Base-by-base conservation (phyloP, 2,113 vertebrate species). In the Hystrix brachyura region DNA sequence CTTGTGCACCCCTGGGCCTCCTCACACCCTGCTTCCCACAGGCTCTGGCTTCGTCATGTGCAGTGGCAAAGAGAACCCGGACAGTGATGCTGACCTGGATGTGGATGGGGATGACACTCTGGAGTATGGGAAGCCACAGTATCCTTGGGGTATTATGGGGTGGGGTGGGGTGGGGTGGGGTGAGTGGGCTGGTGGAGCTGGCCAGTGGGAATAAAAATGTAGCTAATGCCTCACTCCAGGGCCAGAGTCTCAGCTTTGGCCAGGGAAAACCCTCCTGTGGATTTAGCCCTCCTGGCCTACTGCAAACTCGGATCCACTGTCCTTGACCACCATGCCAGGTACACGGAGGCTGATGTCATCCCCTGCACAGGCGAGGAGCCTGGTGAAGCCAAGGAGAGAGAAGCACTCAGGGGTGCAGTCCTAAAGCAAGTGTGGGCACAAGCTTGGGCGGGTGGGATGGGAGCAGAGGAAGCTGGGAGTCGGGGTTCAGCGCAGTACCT, bases 61-160 rank as follows among this genome's bases (percentile, higher is more conserved):
- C 98, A 99, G 99, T 0, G 99, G 99, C 92, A 99, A 99, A 97
- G 99, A 99, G 98, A 99, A 99, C 81, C 99, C 99, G 0, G 99
- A 99, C 98, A 99, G 99, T 1, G 99, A 99, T 0, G 99, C 99
- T 0, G 99, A 99, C 98, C 98, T 99, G 64, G 99, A 99, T 80
- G 99, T 99, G 97, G 99, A 99, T 92, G 99, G 99, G 65, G 99
- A 99, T 1, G 99, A 99, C 99, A 99, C 99, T 69, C 98, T 99
- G 97, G 99, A 99, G 97, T 99, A 99, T 2, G 99, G 99, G 97
- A 99, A 99, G 98, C 99, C 99, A 96, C 99, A 99, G 99, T 99
- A 99, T 99, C 99, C 98, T 99, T 98, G 97, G 96, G 94, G 90
- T 88, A 57, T 3, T 53, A 8, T 94, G 71, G 85, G 88, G 8